Percentiles rank a stretch among this genome's conserved stretches.
These are phyloP conservation scores for Brachyistius frenatus DNA, from an alignment of 2,113 vertebrate genomes.

Conservation along the genomic window DNA sequence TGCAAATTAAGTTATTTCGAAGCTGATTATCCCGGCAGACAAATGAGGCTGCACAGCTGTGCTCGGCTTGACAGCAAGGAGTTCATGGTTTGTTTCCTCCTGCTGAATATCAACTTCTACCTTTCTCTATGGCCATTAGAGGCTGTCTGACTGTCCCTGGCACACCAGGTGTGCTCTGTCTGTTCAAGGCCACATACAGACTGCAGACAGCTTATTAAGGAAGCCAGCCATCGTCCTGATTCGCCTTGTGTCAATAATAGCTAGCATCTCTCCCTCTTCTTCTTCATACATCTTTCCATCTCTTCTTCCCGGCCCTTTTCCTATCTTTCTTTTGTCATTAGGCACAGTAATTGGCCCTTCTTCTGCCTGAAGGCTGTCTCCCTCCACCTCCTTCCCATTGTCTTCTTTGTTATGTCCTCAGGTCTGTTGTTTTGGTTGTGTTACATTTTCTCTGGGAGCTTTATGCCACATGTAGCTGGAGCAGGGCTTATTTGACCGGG, in stretches of 20 bases:
- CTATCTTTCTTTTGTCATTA: slow-evolving; percentile 48
- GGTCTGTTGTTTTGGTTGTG: slow-evolving; percentile 32
- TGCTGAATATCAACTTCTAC: slow-evolving; percentile 34
- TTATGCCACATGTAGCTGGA: slow-evolving; percentile 26
- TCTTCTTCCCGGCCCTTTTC: slow-evolving; percentile 15
- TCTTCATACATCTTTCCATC: slow-evolving; percentile 15
- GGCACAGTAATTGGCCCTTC: slow-evolving; percentile 54
- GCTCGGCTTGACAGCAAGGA: slow-evolving; percentile 4
- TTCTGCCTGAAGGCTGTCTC: slow-evolving; percentile 26
- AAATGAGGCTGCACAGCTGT: slow-evolving; percentile 24
- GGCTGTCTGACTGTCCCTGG: slow-evolving; percentile 28
- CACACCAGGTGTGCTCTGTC: slow-evolving; percentile 46
- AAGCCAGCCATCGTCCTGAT: slow-evolving; percentile 40
- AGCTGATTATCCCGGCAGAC: slow-evolving; percentile 6
- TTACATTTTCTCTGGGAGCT: slow-evolving; percentile 2
- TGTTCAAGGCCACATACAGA: slow-evolving; percentile 33
- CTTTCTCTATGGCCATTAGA: slow-evolving; percentile 49
- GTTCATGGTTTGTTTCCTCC: slow-evolving; percentile 34
- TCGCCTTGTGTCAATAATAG: slow-evolving; percentile 51
- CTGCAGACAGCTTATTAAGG: slow-evolving; percentile 61
- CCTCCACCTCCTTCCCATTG: background rate
- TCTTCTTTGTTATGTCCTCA: slow-evolving; percentile 4
- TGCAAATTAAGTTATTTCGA: background rate
- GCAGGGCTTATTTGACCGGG: slow-evolving; percentile 24
- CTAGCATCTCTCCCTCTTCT: slow-evolving; percentile 8